Conservation (phyloP, 2,888 invertebrate genomes). For the Harpagoxenus sublaevis region DNA sequence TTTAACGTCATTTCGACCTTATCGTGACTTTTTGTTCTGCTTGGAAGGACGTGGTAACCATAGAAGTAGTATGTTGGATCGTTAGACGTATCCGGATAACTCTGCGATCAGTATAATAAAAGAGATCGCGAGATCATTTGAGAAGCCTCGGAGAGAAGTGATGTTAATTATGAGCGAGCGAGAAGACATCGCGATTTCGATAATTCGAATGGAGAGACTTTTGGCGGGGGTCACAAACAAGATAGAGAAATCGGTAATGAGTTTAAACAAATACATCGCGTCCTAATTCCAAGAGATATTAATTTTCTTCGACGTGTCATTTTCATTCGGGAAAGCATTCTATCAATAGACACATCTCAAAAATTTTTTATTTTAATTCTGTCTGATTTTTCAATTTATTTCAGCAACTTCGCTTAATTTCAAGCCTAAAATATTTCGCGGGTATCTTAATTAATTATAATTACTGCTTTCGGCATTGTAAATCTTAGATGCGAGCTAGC, state of each 20-base stretch:
- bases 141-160: no score
- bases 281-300: neutral
- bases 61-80: conserved; percentile 39
- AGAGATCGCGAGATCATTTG: neutral
- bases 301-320: neutral
- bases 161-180: neutral
- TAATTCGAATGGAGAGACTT: conserved; percentile 39
- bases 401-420: neutral
- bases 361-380: neutral
- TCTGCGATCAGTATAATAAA: neutral
- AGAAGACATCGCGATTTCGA: conserved; percentile 27
- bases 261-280: neutral
- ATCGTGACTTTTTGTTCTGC: no score
- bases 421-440: neutral
- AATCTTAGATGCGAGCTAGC: no score
- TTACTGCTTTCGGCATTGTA: no score
- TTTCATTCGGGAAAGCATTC: neutral
- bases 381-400: neutral
- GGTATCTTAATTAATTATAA: no score
- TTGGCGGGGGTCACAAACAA: conserved; percentile 3
- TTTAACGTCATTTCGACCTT: no score
- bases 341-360: neutral
- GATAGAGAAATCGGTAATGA: conserved; percentile 23
- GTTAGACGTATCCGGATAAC: conserved; percentile 4
- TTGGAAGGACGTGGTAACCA: conserved; percentile 23